A percentile compares a stretch with the other conserved stretches of the same genome.
phyloP scores from a whole-genome alignment of 2,888 invertebrate species.

The Augiades crinisus region DNA sequence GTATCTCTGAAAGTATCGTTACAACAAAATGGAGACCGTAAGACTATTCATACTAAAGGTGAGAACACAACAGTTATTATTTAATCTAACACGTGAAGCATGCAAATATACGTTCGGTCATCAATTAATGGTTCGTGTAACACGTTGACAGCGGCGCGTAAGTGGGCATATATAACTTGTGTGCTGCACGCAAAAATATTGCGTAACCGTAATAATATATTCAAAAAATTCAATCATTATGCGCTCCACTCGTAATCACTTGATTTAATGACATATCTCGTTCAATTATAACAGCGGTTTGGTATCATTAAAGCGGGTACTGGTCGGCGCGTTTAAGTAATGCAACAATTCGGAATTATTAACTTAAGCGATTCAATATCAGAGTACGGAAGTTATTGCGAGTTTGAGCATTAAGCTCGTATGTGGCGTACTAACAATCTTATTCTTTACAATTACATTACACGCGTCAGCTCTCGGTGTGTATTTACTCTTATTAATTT shows the following conservation, averaged over 20 bases:
- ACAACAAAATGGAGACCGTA: conserved; percentile 43
- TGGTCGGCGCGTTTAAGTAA: no score
- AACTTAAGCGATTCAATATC: no score
- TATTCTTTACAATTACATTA: no score
- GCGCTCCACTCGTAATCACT: neutral
- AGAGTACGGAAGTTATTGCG: no score
- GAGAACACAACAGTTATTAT: conserved; percentile 25
- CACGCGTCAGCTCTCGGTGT: no score
- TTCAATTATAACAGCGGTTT: neutral
- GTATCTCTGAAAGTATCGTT: conserved; percentile 2
- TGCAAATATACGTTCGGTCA: neutral
- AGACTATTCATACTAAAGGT: conserved; percentile 52
- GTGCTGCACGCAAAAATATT: conserved; percentile 11
- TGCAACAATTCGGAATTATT: no score
- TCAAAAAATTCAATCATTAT: neutral
- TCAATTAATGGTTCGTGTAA: conserved; percentile 11
- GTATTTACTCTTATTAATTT: no score
- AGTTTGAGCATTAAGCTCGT: no score
- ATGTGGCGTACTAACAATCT: no score
- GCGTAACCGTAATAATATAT: conserved; percentile 3
- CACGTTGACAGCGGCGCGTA: conserved; percentile 10
- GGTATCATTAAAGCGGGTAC: no score
- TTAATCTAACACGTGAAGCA: neutral
- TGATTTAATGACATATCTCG: neutral
- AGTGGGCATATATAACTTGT: neutral